Percentiles rank a stretch among this genome's conserved stretches.
phyloP scores from a whole-genome alignment of 2,797 vertebrate genomes.

The Amphiprion clarkii region DNA sequence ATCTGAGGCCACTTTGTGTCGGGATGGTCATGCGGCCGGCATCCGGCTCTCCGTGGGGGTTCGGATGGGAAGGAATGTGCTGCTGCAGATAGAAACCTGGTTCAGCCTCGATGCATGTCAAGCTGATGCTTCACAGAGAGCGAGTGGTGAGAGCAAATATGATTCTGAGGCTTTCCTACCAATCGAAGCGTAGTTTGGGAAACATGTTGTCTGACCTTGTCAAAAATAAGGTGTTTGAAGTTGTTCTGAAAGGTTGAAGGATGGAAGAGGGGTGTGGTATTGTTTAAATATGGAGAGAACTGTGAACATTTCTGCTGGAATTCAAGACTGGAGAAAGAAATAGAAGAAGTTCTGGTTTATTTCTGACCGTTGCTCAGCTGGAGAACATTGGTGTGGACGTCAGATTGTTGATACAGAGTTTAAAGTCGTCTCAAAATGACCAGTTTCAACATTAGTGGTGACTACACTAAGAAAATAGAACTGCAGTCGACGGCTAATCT shows the following conservation, averaged over 20 bases:
- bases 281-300: neutral
- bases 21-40: slow-evolving; percentile 47
- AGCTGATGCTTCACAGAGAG: slow-evolving; percentile 19
- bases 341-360: neutral
- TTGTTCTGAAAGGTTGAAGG: neutral
- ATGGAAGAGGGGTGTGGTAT: neutral
- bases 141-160: neutral
- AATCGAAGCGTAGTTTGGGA: too few relatives aligned
- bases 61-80: slow-evolving; percentile 37
- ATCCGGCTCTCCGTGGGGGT: slow-evolving; percentile 42
- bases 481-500: neutral
- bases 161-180: neutral
- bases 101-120: slow-evolving; percentile 32
- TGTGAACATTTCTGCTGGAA: neutral
- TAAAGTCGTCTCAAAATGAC: neutral
- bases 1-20: slow-evolving; percentile 53
- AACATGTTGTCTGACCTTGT: neutral
- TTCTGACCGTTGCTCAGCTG: neutral
- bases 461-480: neutral
- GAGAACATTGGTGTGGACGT: neutral
- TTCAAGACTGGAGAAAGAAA: neutral
- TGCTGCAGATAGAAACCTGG: slow-evolving; percentile 36
- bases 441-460: neutral
- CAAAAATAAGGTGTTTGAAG: neutral
- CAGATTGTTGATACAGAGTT: neutral